Base-by-base conservation (phyloP, 2,113 vertebrate genomes). In the Paramormyrops kingsleyae region DNA sequence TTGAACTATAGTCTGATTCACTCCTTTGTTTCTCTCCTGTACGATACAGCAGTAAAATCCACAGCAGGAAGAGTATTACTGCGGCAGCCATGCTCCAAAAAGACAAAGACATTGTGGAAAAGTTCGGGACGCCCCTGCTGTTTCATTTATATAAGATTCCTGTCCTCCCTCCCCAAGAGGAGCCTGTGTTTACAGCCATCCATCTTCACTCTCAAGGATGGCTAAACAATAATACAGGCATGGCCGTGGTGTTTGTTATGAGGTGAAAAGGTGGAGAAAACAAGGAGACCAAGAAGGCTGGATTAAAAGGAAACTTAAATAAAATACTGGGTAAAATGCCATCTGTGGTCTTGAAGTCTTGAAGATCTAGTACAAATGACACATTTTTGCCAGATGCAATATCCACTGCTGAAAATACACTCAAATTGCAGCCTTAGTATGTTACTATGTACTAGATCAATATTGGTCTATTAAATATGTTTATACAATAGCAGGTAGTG, bases 181-280 rank as follows among this genome's bases (percentile, higher is more conserved):
- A 19, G 0, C 24, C 19, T 83, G 62, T 84, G 19, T 47, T 66
- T 24, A 4, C 85, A 53, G 35, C 15, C 74, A 8, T 83, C 84
- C 85, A 62, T 47, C 39, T 0, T 90, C 87, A 89, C 47, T 90
- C 44, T 91, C 94, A 95, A 95, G 95, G 95, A 70, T 56, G n/a
- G 80, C 47, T 52, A 93, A 95, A 95, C 93, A 92, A 95, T 93
- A 91, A 90, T 90, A 46, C 42, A 84, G 1, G 50, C 35, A 42
- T 24, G 66, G 31, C 31, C 89, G n/a, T 39, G 53, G 2, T 5
- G 1, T 44, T 44, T 74, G 59, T 12, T 8, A 6, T 56, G 49
- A 56, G 49, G 59, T 46, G 42, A 47, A 46, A 21, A 70, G 4
- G 80, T 84, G 5, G 39, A n/a, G 2, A 47, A 83, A 47, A 47